phyloP scores from a whole-genome alignment of 1,140 invertebrate species.

The Anoplophora glabripennis region DNA sequence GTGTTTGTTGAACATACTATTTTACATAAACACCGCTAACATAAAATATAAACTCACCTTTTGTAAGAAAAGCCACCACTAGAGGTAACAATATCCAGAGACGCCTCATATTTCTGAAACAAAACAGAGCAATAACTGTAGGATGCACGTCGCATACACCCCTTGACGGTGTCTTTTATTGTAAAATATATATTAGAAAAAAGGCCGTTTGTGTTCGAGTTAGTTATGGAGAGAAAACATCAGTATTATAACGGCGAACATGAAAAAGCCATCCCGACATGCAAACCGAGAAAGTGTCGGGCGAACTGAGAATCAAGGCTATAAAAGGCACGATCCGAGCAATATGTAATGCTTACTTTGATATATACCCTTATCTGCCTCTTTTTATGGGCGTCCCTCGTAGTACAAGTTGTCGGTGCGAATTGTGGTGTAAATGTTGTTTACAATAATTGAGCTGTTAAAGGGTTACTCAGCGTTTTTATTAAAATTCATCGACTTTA shows the following conservation, averaged over 20 bases:
- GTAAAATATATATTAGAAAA: slow-evolving; percentile 1
- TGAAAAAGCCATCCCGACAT: too few relatives aligned
- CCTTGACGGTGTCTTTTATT: neutral
- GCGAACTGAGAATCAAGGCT: slow-evolving; percentile 17
- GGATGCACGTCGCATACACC: neutral
- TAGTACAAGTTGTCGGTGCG: too few relatives aligned
- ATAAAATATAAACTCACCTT: slow-evolving; percentile 1
- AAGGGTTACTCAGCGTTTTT: too few relatives aligned
- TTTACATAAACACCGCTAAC: too few relatives aligned
- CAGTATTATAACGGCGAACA: neutral
- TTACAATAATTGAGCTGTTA: too few relatives aligned
- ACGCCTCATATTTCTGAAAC: slow-evolving; percentile 6
- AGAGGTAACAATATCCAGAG: neutral
- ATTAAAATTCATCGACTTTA: too few relatives aligned
- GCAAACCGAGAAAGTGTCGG: too few relatives aligned
- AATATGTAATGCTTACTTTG: slow-evolving; percentile 22
- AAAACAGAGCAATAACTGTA: neutral
- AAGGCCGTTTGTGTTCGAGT: neutral
- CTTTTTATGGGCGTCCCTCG: neutral
- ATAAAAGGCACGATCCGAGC: slow-evolving; percentile 21
- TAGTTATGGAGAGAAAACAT: slow-evolving; percentile 4
- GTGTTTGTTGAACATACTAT: too few relatives aligned
- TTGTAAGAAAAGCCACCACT: neutral
- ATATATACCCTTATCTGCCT: slow-evolving; percentile 15
- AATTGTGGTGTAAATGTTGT: too few relatives aligned